These are phyloP conservation scores for Cryptophagus acutangulus DNA, from an alignment of 2,888 invertebrate species.

Conservation along the genomic window DNA sequence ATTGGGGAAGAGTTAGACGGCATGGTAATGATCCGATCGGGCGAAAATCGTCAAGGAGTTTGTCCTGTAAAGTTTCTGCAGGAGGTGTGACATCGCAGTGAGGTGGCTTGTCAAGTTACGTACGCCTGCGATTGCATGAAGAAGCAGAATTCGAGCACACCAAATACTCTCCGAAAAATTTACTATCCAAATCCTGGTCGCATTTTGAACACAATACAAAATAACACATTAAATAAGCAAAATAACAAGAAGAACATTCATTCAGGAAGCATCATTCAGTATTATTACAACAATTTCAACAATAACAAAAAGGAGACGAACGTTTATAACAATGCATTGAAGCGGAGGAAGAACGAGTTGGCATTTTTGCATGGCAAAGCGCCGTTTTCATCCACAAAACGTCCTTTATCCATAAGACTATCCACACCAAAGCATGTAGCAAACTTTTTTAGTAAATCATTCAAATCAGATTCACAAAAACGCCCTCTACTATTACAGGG, in stretches of 20 bases:
- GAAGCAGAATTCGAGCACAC: slow-evolving; percentile 9
- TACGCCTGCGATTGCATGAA: slow-evolving; percentile 35
- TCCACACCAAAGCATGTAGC: slow-evolving; percentile 46
- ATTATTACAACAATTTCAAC: slow-evolving; percentile 46
- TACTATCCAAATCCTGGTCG: slow-evolving; percentile 39
- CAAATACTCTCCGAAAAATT: slow-evolving; percentile 37
- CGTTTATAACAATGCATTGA: slow-evolving; percentile 44
- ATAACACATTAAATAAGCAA: slow-evolving; percentile 32
- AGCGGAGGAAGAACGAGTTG: slow-evolving; percentile 36
- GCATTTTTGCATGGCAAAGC: slow-evolving; percentile 47
- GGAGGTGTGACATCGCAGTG: slow-evolving; percentile 79
- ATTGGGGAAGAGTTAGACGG: slow-evolving; percentile 89
- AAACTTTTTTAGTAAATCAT: slow-evolving; percentile 44
- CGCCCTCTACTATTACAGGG: slow-evolving; percentile 44
- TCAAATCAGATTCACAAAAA: slow-evolving; percentile 47
- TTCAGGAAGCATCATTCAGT: slow-evolving; percentile 43
- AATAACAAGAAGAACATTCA: slow-evolving; percentile 38
- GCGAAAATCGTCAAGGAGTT: slow-evolving; percentile 86
- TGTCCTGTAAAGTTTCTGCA: slow-evolving; percentile 93
- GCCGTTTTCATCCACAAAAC: slow-evolving; percentile 53
- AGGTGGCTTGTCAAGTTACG: slow-evolving; percentile 39
- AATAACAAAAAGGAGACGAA: slow-evolving; percentile 43
- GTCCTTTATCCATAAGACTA: slow-evolving; percentile 48
- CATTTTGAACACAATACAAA: slow-evolving; percentile 24
- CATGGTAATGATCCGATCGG: slow-evolving; percentile 89